Base-by-base conservation (phyloP, 2,113 vertebrate species). In the Pagrus major region DNA sequence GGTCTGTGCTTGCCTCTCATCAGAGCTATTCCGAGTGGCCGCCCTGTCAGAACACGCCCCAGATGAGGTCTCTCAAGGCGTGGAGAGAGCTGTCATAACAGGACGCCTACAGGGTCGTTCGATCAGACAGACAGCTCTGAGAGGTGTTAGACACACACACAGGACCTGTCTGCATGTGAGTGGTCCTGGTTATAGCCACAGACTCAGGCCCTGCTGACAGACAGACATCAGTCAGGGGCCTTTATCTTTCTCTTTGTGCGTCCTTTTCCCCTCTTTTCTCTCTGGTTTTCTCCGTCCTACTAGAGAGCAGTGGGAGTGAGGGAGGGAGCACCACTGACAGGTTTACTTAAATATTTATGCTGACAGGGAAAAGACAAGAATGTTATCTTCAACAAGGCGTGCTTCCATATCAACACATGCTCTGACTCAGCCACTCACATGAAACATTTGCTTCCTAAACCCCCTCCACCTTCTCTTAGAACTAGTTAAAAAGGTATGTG, bases 281-380 rank as follows among this genome's bases (percentile, higher is more conserved):
- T 51, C 42, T 81, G 20, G n/a, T 68, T 80, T 68, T 78, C 63
- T 59, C 64, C 25, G 15, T 72, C 47, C 71, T 76, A 54, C 5
- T 3, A 44, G 49, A 91, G 70, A 67, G 63, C 72, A 74, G 81
- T 83, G 25, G 15, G 52, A 55, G 46, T 61, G 83, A 82, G 66
- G 61, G 79, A 86, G 71, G 84, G 80, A 70, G 81, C 69, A 51
- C 56, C 71, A 74, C 77, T 91, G 91, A 93, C 92, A 92, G 90
- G 71, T 89, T 90, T 74, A 55, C 90, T 94, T 89, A 94, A 92
- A 94, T 94, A 94, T 94, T 94, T 92, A 95, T 93, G 84, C 91
- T 92, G 89, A 91, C 87, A 87, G 83, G 71, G 80, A 88, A 88
- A 90, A 87, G 87, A 91, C 86, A 84, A 90, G 92, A 91, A 91